Conservation (phyloP, 2,113 vertebrate species). For the Gadus macrocephalus region DNA sequence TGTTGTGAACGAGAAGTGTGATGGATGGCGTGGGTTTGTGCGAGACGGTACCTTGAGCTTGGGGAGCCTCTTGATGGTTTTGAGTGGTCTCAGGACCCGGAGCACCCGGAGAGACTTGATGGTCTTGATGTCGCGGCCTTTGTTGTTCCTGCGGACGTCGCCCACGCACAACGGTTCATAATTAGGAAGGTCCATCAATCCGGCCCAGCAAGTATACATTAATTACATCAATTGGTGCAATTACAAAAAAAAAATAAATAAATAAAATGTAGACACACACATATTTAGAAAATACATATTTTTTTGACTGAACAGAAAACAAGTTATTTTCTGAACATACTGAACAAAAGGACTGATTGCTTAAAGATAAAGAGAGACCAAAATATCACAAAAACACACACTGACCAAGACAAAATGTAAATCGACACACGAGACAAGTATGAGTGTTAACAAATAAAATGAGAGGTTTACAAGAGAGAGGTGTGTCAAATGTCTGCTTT, state of each 20-base stretch:
- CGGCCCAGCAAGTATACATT: not conserved
- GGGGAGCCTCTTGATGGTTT: constrained; percentile 97
- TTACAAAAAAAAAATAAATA: not conserved
- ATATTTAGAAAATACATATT: constrained; percentile 13
- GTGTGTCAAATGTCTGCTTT: constrained; percentile 60
- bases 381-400: constrained; percentile 19
- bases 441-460: not conserved
- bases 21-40: too few relatives aligned
- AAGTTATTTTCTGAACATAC: not conserved
- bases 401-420: constrained; percentile 8
- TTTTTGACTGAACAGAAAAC: constrained; percentile 20
- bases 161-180: constrained; percentile 25
- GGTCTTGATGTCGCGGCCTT: constrained; percentile 97
- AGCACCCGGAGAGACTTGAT: constrained; percentile 97
- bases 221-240: not conserved
- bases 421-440: not conserved
- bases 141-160: constrained; percentile 83
- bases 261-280: constrained; percentile 5
- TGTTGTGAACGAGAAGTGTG: too few relatives aligned
- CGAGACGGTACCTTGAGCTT: constrained; percentile 86
- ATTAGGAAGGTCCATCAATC: not conserved
- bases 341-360: constrained; percentile 1
- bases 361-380: not conserved
- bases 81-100: constrained; percentile 91
- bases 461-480: constrained; percentile 28